These are phyloP conservation scores for Amyelois transitella DNA, from an alignment of 1,140 invertebrate genomes.

Conservation along the genomic window DNA sequence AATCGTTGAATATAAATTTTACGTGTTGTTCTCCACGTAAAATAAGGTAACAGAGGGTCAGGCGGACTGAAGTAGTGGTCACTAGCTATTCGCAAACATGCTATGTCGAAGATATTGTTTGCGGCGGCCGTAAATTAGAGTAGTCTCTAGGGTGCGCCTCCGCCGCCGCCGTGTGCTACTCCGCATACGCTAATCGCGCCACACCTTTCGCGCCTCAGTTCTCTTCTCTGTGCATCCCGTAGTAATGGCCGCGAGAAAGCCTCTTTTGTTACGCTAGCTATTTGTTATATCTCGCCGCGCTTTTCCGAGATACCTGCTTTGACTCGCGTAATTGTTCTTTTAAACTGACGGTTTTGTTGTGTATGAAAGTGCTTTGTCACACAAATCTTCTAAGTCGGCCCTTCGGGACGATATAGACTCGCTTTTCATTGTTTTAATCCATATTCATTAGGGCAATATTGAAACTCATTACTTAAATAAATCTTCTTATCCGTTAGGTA, in stretches of 20 bases:
- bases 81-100: conserved; percentile 48
- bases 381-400: conserved; percentile 56
- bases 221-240: conserved; percentile 46
- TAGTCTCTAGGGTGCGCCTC: conserved; percentile 48
- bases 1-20: conserved; percentile 24
- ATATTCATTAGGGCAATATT: conserved; percentile 38
- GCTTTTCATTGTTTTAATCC: conserved; percentile 47
- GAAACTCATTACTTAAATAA: conserved; percentile 18
- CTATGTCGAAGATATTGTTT: conserved; percentile 65
- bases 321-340: conserved; percentile 71
- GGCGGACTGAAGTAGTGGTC: conserved; percentile 25
- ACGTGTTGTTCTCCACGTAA: conserved; percentile 19
- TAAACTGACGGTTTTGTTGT: conserved; percentile 63
- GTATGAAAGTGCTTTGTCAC: conserved; percentile 66
- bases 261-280: conserved; percentile 65
- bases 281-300: conserved; percentile 67
- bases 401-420: conserved; percentile 27
- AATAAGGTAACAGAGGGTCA: conserved; percentile 10
- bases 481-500: no score
- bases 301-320: conserved; percentile 65
- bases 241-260: conserved; percentile 70
- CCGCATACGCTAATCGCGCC: conserved; percentile 70
- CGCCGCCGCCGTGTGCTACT: conserved; percentile 37
- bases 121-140: conserved; percentile 71
- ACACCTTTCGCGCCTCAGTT: conserved; percentile 59